Base-by-base conservation (phyloP, 2,888 invertebrate genomes). In the Watsonalla cultraria region DNA sequence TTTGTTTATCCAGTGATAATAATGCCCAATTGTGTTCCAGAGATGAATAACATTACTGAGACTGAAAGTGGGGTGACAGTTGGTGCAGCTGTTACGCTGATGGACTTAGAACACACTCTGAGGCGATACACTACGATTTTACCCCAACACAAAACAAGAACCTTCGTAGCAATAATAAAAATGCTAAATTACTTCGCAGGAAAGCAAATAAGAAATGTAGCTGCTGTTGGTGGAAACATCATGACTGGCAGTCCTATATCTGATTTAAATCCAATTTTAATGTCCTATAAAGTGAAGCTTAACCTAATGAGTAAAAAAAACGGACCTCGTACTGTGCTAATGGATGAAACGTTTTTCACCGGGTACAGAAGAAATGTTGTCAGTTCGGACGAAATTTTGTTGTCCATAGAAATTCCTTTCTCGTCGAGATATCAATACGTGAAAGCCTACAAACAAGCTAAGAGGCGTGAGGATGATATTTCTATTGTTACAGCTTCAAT, bases 231-330 rank as follows among this genome's bases (percentile, higher is more conserved):
- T 47, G 98, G 98, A 14, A 98, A 98, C 76, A 96, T 99, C 62
- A 97, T 98, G 94, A 98, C 98, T 0, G 96, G 97, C 15, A 98
- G 98, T 86, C 98, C 98, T 0, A 98, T 98, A 76, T 98, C 98
- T 0, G 99, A 99, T 85, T 91, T 99, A 74, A 97, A 97, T 84
- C 98, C 98, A 0, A 94, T 99, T 64, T 93, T 98, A 58, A 94
- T 97, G 92, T 96, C 98, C 0, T 93, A 95, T 13, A 93, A 96
- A 68, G 94, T 97, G 47, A 93, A 96, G 71, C 78, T 96, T n/a
- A 93, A 94, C 67, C 76, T 95, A 1, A 72, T 91, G 11, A 95
- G 94, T 68, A 86, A 78, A 66, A 64, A 87, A 60, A 86, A 80
- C 46, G 93, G 93, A 7, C 77, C 72, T 39, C 86, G 95, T 60